Conservation (phyloP, 2,797 vertebrate genomes). For the Neoniphon sammara region DNA sequence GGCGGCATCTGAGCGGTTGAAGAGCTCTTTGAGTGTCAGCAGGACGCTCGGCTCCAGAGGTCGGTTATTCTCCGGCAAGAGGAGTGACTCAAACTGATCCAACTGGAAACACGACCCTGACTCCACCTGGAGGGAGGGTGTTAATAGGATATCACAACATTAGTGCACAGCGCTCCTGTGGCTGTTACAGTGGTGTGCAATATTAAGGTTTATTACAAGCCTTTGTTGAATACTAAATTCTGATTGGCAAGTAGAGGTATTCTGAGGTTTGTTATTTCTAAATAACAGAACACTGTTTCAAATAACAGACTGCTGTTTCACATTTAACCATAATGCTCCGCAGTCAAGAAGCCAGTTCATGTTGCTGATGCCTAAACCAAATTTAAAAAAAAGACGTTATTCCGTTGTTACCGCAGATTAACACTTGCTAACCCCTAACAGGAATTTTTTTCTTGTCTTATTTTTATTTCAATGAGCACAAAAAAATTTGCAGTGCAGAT, state of each 20-base stretch:
- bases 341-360: too few relatives aligned
- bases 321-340: neutral
- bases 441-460: too few relatives aligned
- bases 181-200: neutral
- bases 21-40: conserved; percentile 82
- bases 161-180: neutral
- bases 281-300: too few relatives aligned
- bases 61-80: conserved; percentile 86
- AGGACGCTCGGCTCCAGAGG: conserved; percentile 85
- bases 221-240: neutral
- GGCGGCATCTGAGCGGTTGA: conserved; percentile 77
- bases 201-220: too few relatives aligned
- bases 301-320: neutral
- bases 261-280: neutral
- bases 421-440: too few relatives aligned
- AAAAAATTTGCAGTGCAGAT: too few relatives aligned
- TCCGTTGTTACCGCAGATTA: too few relatives aligned
- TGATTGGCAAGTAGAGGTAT: neutral
- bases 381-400: too few relatives aligned
- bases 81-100: conserved; percentile 79
- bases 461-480: too few relatives aligned
- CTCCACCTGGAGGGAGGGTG: conserved; percentile 71
- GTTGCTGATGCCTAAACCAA: too few relatives aligned
- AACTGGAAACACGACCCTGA: conserved; percentile 80
- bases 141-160: neutral